These are phyloP conservation scores for Aramus guarauna DNA, from an alignment of 2,113 vertebrate genomes.

Conservation along the genomic window DNA sequence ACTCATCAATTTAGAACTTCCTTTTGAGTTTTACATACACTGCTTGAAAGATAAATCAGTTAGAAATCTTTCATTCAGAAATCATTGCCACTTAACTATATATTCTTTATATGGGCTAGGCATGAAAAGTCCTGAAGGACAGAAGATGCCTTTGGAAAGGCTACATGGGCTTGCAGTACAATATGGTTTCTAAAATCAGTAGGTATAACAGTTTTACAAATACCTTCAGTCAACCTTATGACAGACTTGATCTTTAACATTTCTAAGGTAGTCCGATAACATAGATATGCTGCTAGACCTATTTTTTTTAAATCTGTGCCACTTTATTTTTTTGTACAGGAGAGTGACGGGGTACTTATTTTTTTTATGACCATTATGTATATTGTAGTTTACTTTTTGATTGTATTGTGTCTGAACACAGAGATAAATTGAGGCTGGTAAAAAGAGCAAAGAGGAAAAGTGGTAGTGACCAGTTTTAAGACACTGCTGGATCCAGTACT, in stretches of 20 bases:
- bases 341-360: not conserved
- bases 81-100: not conserved
- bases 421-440: not conserved
- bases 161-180: not conserved
- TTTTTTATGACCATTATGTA: not conserved
- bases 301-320: not conserved
- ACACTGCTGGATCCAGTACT: not conserved
- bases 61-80: conserved; percentile 1
- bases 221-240: not conserved
- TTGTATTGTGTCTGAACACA: not conserved
- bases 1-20: not conserved
- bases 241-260: not conserved
- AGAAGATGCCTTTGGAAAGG: not conserved
- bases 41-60: not conserved
- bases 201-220: not conserved
- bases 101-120: not conserved
- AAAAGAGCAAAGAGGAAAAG: not conserved
- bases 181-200: not conserved
- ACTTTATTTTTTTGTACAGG: not conserved
- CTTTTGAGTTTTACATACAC: not conserved
- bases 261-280: not conserved
- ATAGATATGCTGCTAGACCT: not conserved
- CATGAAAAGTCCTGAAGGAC: not conserved
- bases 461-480: not conserved
- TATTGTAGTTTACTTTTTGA: not conserved